Percentiles rank a stretch among this genome's conserved stretches.
Conservation (phyloP, 2,113 vertebrate species). For the Archocentrus centrarchus region DNA sequence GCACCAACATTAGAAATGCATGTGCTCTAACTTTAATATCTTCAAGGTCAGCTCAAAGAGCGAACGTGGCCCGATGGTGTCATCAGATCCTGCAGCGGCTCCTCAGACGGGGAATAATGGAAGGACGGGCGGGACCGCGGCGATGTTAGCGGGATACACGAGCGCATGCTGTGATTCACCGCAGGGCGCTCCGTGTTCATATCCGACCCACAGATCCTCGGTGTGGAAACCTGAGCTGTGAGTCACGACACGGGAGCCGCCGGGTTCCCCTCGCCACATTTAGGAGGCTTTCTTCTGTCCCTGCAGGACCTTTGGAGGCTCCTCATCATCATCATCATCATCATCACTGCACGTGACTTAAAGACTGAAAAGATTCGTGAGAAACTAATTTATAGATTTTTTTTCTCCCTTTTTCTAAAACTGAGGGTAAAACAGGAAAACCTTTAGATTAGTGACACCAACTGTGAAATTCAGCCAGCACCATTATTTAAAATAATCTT, state of each 20-base stretch:
- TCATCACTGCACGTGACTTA: not conserved
- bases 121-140: not conserved
- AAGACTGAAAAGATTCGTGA: not conserved
- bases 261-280: not conserved
- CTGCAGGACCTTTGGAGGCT: not conserved
- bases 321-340: accelerated
- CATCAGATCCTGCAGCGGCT: not conserved
- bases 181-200: not conserved
- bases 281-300: not conserved
- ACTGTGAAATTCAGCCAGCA: too few relatives aligned
- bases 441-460: too few relatives aligned
- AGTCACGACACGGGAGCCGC: not conserved
- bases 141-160: not conserved
- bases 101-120: not conserved
- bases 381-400: not conserved
- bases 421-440: not conserved
- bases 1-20: not conserved
- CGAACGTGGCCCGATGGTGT: not conserved
- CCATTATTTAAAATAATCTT: too few relatives aligned
- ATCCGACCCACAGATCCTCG: not conserved
- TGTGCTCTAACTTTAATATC: not conserved
- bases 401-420: not conserved
- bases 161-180: conserved; percentile 16
- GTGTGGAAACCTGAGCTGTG: not conserved
- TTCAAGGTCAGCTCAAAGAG: not conserved